Evolutionary conservation across 2,888 invertebrate species (phyloP), one percentile per base, ranked within the genome.

Genomic region (Leptinotarsa juncta): DNA sequence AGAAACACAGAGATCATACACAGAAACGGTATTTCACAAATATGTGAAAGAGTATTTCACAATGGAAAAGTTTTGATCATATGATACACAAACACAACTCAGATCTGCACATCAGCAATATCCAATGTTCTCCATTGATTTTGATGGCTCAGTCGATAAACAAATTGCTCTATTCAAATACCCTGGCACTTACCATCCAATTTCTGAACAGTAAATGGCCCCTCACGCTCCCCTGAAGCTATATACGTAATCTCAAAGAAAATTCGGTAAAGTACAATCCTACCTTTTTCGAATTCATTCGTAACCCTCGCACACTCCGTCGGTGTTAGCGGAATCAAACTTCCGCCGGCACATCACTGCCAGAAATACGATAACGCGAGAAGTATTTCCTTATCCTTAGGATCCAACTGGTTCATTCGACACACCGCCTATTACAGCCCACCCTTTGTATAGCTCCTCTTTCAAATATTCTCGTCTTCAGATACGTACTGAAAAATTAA

Each of bases 321-420:
- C 57, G 23, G 57, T 57, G 57, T 20, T 14, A 20, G 57, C 20
- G 57, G 18, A 57, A 57, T 57, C 57, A 23, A 57, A 57, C 20
- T 23, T 57, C 57, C 23, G 15, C 57, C 23, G 57, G 57, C 57
- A 57, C 57, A 57, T 57, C 57, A 23, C 57, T 23, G 57, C 26
- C 57, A 57, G 57, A 57, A 23, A 57, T 57, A 20, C 23, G 57
- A 57, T 57, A 57, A 57, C 20, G 23, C 57, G 57, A 57, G 57
- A 57, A 57, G 57, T 57, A 57, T 57, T 57, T 57, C 57, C 57
- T 57, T 57, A 57, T 57, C 57, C 57, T 23, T 57, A 14, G 3
- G 20, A 26, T 57, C 57, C 57, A 23, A 57, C 57, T 57, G 57
- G 26, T 57, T 57, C 57, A 57, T 23, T 23, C 23, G 57, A 57